Percentiles rank a stretch among this genome's conserved stretches.
phyloP scores from a whole-genome alignment of 23 tunicate genomes.

The Diplosoma virens region DNA sequence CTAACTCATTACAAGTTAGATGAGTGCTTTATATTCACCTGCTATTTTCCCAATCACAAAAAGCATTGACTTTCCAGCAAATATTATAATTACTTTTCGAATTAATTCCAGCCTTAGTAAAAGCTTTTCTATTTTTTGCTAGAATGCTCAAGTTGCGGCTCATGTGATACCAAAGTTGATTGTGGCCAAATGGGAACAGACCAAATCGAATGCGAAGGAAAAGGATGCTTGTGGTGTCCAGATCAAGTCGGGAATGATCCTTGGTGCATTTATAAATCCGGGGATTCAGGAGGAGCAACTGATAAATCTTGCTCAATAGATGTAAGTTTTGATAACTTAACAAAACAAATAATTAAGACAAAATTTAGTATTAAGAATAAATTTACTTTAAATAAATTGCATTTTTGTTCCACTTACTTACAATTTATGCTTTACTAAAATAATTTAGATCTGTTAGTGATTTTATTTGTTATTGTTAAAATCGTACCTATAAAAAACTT shows the following conservation, averaged over 20 bases:
- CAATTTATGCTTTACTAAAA: no score
- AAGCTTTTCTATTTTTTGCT: background rate
- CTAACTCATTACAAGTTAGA: no score
- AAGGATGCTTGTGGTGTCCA: constrained; percentile 95
- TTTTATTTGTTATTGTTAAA: no score
- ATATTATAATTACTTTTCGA: no score
- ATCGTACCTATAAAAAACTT: no score
- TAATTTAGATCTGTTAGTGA: no score
- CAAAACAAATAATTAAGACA: background rate
- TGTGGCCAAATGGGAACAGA: constrained; percentile 80
- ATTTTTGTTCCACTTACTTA: no score
- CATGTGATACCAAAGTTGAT: constrained; percentile 54
- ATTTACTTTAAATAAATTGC: no score
- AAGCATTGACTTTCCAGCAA: no score
- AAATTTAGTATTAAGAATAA: no score
- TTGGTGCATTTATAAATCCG: constrained; percentile 70
- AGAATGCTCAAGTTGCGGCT: constrained; percentile 47
- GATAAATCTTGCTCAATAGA: constrained; percentile 36
- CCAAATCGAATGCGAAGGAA: constrained; percentile 41
- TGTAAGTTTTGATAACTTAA: constrained; percentile 23
- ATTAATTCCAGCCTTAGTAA: background rate
- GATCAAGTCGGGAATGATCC: constrained; percentile 48
- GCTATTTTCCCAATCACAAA: no score
- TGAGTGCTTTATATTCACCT: no score
- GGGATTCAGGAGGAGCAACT: constrained; percentile 22